These are phyloP conservation scores for Eupithecia tripunctaria DNA, from an alignment of 2,888 invertebrate genomes.

Conservation along the genomic window DNA sequence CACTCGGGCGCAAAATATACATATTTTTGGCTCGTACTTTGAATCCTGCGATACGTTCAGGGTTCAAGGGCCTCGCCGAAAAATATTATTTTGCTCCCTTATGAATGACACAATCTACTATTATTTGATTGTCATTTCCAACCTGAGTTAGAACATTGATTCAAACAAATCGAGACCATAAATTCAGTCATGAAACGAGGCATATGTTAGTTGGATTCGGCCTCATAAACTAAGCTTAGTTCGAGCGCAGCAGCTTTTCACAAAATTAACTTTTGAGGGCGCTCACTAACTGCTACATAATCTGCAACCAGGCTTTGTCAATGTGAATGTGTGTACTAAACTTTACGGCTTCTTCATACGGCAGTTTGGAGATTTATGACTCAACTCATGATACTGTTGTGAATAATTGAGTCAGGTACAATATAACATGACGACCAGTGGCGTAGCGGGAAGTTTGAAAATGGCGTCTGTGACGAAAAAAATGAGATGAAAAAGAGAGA, in stretches of 20 bases:
- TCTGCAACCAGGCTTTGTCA: constrained; percentile 10
- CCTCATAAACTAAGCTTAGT: constrained; percentile 27
- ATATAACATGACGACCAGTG: neutral
- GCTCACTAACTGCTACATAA: neutral
- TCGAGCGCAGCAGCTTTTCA: constrained; percentile 21
- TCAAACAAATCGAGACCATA: neutral
- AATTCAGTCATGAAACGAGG: constrained; percentile 8
- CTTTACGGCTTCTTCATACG: constrained; percentile 23
- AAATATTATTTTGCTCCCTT: no score
- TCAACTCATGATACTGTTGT: neutral
- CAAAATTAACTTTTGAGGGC: constrained; percentile 20
- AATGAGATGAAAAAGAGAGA: no score
- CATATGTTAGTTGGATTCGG: constrained; percentile 16
- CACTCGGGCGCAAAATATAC: no score
- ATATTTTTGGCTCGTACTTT: no score
- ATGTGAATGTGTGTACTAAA: constrained; percentile 7
- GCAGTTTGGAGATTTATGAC: constrained; percentile 19
- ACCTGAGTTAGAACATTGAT: neutral
- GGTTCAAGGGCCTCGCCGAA: no score
- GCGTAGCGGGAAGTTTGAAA: no score
- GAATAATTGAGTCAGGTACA: constrained; percentile 4
- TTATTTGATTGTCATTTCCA: neutral
- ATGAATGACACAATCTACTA: no score
- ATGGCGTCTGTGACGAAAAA: no score
- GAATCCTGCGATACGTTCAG: no score